Base-by-base conservation (phyloP, 1,140 invertebrate species). In the Monochamus saltuarius region DNA sequence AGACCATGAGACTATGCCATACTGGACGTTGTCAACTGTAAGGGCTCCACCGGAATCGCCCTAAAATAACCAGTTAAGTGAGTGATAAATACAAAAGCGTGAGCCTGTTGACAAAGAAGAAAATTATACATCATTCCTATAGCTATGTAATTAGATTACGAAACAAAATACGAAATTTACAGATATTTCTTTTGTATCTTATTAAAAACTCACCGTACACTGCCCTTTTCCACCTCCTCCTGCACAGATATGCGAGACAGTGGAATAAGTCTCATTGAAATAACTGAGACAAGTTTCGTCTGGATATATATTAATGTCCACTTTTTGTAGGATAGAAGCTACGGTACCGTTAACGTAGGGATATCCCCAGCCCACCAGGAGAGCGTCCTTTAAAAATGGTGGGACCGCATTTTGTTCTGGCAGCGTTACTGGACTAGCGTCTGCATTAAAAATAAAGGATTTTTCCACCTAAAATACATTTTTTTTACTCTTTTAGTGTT, bases 1-100 rank as follows among this genome's bases (percentile, higher is more conserved):
- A 45, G 77, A 77, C 78, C 78, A 79, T 1, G 77, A 78, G 16
- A 79, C 78, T n/a, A 80, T 76, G 0, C 78, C 78, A 9, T 76
- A 66, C 50, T 79, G 75, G 13, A 64, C 69, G 7, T 62, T 66
- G 10, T 66, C 51, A 0, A 76, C 54, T 1, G 77, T 43, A 8
- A 80, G 58, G 8, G 78, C 77, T 9, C 78, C 78, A 29, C 78
- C 78, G 1, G 77, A 79, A 61, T 80, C 78, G 6, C 78, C 71
- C 71, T 73, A 60, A 19, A 60, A 67, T 4, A n/a, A 13, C n/a
- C 2, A 16, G 9, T 49, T 47, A 47, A 29, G 2, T 29, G 22
- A 16, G 6, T 13, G n/a, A n/a, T n/a, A n/a, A n/a, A n/a, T n/a
- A n/a, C n/a, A 29, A n/a, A 49, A 10, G 17, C 19, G 13, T 49